Percentiles rank a stretch among this genome's conserved stretches.
Evolutionary conservation across 2,113 vertebrate genomes (phyloP).

Genomic region (Octodon degus): DNA sequence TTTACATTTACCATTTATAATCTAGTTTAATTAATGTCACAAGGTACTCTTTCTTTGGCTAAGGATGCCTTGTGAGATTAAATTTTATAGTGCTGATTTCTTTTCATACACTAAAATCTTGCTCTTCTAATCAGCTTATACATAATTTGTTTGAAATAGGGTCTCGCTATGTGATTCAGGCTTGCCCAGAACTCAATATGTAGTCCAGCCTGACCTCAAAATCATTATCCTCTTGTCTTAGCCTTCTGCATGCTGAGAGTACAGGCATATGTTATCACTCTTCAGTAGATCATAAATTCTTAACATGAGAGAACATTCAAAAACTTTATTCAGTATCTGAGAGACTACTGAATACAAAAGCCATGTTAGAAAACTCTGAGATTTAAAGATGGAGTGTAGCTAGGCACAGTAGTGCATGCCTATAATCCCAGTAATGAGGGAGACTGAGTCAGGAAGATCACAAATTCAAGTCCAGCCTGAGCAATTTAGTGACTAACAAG

Average conservation of each 20-base stretch:
- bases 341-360: background rate
- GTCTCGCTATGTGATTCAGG: background rate
- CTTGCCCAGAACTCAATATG: background rate
- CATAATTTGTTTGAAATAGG: background rate
- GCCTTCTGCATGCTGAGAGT: background rate
- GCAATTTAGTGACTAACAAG: background rate
- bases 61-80: background rate
- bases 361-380: background rate
- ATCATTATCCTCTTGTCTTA: background rate
- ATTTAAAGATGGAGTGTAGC: background rate
- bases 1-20: background rate
- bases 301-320: background rate
- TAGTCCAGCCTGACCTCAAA: background rate
- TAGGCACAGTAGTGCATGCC: background rate
- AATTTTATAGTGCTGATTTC: background rate
- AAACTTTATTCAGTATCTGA: background rate
- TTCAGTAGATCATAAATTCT: background rate
- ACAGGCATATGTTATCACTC: background rate
- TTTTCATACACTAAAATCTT: background rate
- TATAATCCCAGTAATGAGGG: background rate
- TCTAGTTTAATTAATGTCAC: background rate
- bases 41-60: background rate
- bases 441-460: background rate
- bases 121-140: slow-evolving; percentile 1
- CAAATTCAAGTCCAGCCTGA: background rate